Base-by-base conservation (phyloP, 1,140 invertebrate species). In the Harpegnathos saltator region DNA sequence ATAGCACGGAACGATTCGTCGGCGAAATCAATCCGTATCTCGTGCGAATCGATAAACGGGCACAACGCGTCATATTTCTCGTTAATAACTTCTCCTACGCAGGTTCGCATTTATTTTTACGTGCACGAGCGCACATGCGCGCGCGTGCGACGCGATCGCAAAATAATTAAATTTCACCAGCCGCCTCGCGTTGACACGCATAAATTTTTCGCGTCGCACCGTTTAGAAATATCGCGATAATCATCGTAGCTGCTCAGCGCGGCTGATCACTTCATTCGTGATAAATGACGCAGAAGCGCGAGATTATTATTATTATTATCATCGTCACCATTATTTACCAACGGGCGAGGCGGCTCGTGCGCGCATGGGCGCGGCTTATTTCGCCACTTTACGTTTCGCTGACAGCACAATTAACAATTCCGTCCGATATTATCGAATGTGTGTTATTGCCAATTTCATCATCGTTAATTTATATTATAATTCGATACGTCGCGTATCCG, bases 371-470 rank as follows among this genome's bases (percentile, higher is more conserved):
- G 15, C 7, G 17, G 7, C 38, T 56, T 77, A 68, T 44, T 44
- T 44, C 29, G 4, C 3, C 12, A 1, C 50, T 75, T 63, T 26
- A 63, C 5, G n/a, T 58, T 69, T 78, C 29, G 50, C 50, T 78
- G 75, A 33, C 26, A 78, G 12, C 11, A 9, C 50, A 38, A 78
- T 56, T 78, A 78, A 68, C n/a, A 4, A 44, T 68, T 38, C 74
- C 24, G 29, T 78, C 26, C 44, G 14, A 78, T 56, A n/a, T 9
- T 7, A 54, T 75, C 19, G 22, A 14, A 66, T 69, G 3, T 69
- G 3, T 22, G 19, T 68, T 12, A 68, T 56, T 58, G 17, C 38
- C 22, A 69, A 78, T 56, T 78, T 78, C 56, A 44, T 78, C 56
- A 44, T 69, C 63, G 12, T 17, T 26, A 78, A 68, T 68, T 68